These are phyloP conservation scores for Agriotes lineatus DNA, from an alignment of 2,888 invertebrate genomes.

Conservation along the genomic window DNA sequence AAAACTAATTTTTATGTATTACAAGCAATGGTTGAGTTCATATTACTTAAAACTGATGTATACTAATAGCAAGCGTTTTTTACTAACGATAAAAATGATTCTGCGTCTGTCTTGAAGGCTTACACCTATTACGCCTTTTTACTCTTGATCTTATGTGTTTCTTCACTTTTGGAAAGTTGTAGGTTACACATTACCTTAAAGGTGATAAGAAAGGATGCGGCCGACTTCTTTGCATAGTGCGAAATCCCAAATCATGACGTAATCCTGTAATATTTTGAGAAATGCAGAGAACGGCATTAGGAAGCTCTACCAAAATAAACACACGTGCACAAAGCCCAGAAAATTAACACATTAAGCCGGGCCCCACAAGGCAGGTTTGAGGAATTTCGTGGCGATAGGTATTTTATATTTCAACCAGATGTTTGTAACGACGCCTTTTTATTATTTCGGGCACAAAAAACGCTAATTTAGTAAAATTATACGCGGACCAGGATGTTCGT, in stretches of 20 bases:
- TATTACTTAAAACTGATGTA: too few species aligned
- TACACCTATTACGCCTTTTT: too few species aligned
- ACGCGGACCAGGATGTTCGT: not conserved
- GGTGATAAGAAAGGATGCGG: too few species aligned
- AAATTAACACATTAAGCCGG: constrained; percentile 50
- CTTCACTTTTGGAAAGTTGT: too few species aligned
- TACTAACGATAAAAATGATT: too few species aligned
- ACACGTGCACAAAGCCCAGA: constrained; percentile 38
- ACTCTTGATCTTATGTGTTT: too few species aligned
- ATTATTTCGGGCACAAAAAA: constrained; percentile 7
- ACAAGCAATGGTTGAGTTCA: too few species aligned
- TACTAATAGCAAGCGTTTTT: too few species aligned
- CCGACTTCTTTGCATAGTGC: too few species aligned
- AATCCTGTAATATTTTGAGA: not conserved
- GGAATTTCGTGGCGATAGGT: constrained; percentile 14
- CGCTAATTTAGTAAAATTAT: constrained; percentile 9
- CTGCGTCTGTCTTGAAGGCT: too few species aligned
- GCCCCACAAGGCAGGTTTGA: constrained; percentile 4
- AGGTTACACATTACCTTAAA: too few species aligned
- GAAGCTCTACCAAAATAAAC: constrained; percentile 14
- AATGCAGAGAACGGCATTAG: not conserved
- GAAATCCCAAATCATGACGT: not conserved
- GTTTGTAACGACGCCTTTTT: constrained; percentile 8
- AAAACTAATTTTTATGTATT: too few species aligned
- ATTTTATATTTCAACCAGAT: constrained; percentile 9